Base-by-base conservation (phyloP, 2,888 invertebrate genomes). In the Clivina fossor region DNA sequence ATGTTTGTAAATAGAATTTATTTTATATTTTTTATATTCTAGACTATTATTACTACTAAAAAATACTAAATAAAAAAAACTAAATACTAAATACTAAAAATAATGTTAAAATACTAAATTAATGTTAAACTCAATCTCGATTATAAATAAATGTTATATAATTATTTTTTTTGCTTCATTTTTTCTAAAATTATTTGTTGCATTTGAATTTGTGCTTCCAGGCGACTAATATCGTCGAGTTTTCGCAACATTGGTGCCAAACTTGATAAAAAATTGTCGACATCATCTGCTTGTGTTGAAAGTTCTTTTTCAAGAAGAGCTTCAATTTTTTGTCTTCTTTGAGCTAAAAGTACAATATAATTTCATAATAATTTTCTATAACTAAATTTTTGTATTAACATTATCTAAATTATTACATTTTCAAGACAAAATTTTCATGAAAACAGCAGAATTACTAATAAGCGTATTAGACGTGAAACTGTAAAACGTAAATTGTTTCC, bases 121-220 rank as follows among this genome's bases (percentile, higher is more conserved):
- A n/a, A n/a, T n/a, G n/a, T n/a, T n/a, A n/a, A n/a, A n/a, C n/a
- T n/a, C n/a, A n/a, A n/a, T n/a, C n/a, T n/a, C n/a, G 26, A 26
- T 26, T 26, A 5, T 26, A 26, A 7, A 26, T 26, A 7, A 26
- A 7, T 7, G 18, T 37, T 37, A 13, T 37, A 18, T 37, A 13
- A 37, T n/a, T n/a, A n/a, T n/a, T 32, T 11, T 18, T 40, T 40
- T 16, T 49, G 11, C 18, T 49, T 38, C 13, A 49, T 16, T 26
- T 43, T 43, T 11, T 26, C 26, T 8, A 26, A 43, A 16, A 43
- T 16, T n/a, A 26, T 4, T 26, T 3, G 11, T 26, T 26, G 43
- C 3, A 26, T 26, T 5, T 43, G 26, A 3, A 43, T 26, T 43
- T 43, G 26, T 2, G 26, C 3, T 16, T 28, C 43, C 24, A 43